Evolutionary conservation across 2,113 vertebrate species (phyloP), one percentile per base, ranked within the genome.

Genomic region (Elaphurus davidianus): DNA sequence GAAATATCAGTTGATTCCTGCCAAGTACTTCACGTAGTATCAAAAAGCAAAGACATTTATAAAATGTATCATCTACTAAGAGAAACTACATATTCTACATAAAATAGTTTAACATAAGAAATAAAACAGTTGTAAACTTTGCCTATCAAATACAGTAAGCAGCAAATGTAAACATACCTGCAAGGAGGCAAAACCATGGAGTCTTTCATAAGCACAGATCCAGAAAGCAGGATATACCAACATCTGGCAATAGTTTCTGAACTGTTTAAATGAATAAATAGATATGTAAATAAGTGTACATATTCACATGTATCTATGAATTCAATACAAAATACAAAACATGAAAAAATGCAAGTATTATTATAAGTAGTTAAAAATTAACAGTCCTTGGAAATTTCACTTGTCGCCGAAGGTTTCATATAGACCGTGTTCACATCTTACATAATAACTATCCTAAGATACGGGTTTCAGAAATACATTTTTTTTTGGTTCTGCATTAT

Each of bases 161-260:
- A 96, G 50, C 16, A 83, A 92, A 97, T 55, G 15, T 97, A 94
- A 83, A 99, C 99, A 7, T 99, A 99, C 99, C 99, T 99, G 99
- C 99, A 99, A 54, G 99, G 99, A 90, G 99, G 99, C 97, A 99
- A 98, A 98, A 99, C 99, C 99, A 99, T 99, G 98, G 99, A 99
- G 98, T 99, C 99, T 98, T 99, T 99, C 98, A 99, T 99, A 83
- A 99, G 99, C 87, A 99, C 99, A 1, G 99, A 99, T n/a, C 99
- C 99, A 47, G 99, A 99, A 67, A 99, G 99, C 87, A 99, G 99
- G 96, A 99, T 99, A 98, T 99, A 99, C 99, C 99, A 99, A 98
- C 99, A 99, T 98, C 99, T 99, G 96, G 99, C 99, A 97, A 99
- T 98, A 87, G 99, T 99, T 98, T 99, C 99, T 52, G 99, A 99